Conservation (phyloP, 2,797 vertebrate species). For the Melopsittacus undulatus region DNA sequence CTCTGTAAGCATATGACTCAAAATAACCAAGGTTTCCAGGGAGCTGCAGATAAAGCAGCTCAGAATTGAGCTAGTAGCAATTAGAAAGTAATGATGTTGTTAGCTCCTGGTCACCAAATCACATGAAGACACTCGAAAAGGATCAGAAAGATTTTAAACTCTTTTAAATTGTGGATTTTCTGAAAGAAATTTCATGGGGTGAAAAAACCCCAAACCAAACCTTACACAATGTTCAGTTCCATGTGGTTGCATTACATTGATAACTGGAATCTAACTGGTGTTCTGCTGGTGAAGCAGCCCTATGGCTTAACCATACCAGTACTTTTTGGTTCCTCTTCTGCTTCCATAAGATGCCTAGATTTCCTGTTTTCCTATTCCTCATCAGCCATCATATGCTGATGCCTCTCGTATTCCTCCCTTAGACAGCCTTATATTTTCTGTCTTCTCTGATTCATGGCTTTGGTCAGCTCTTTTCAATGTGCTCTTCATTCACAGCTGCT, state of each 20-base stretch:
- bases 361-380: background rate
- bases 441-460: background rate
- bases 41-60: background rate
- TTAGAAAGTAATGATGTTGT: background rate
- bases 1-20: background rate
- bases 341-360: background rate
- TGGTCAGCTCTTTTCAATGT: background rate
- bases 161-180: background rate
- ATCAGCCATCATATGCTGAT: fast-evolving
- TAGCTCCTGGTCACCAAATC: background rate
- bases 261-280: background rate
- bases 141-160: background rate
- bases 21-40: background rate
- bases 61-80: background rate
- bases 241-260: background rate
- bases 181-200: background rate
- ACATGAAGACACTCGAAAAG: background rate
- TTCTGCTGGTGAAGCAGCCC: background rate
- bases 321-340: background rate
- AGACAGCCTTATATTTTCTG: background rate
- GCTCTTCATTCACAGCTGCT: background rate
- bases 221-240: background rate
- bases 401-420: background rate
- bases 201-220: background rate
- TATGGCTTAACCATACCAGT: background rate